A percentile compares a stretch with the other conserved stretches of the same genome.
These are phyloP conservation scores for Leptosomus discolor DNA, from an alignment of 2,113 vertebrate genomes.

Conservation along the genomic window DNA sequence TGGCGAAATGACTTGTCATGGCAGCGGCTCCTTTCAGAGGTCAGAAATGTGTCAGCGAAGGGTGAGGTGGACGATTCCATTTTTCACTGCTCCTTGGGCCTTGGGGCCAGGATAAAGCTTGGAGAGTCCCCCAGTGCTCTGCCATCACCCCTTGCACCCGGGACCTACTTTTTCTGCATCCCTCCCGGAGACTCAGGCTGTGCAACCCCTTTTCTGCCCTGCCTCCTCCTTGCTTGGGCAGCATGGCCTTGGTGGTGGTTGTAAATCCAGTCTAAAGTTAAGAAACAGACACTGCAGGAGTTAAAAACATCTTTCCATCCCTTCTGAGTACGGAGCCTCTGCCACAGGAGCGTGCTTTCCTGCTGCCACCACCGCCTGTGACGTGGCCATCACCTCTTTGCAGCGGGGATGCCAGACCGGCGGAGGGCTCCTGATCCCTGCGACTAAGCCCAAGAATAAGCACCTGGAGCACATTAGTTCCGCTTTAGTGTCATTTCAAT, in stretches of 20 bases:
- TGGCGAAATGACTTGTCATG: background rate
- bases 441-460: background rate
- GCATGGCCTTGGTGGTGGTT: background rate
- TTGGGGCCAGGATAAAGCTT: background rate
- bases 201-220: background rate
- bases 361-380: background rate
- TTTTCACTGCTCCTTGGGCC: background rate
- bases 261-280: background rate
- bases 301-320: background rate
- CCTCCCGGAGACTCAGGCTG: background rate
- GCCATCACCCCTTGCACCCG: background rate
- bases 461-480: conserved; percentile 50
- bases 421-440: background rate
- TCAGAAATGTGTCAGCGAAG: background rate
- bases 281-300: background rate
- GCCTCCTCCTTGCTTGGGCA: background rate
- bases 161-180: background rate
- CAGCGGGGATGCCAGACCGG: fast-evolving
- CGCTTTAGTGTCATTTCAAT: conserved; percentile 26
- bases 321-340: background rate
- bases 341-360: background rate
- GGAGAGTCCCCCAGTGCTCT: background rate
- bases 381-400: background rate
- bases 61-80: background rate
- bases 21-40: background rate